Conservation (phyloP, 1,140 invertebrate genomes). For the Heliothis virescens region DNA sequence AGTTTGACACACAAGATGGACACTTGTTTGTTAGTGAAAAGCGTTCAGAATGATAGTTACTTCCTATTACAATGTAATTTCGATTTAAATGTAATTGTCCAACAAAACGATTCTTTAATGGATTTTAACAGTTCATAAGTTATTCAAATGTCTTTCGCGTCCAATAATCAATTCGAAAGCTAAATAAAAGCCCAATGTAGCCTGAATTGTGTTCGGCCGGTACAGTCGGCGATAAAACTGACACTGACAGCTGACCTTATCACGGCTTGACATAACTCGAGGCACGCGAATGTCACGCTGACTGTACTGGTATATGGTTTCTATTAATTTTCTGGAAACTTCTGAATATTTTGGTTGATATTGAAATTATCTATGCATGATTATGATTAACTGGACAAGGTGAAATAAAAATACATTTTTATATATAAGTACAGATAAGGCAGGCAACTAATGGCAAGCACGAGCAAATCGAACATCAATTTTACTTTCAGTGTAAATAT, state of each 20-base stretch:
- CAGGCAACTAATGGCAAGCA: no score
- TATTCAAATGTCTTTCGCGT: background rate
- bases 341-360: constrained; percentile 1
- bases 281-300: constrained; percentile 38
- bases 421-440: no score
- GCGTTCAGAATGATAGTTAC: no score
- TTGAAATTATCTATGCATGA: background rate
- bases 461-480: no score
- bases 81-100: no score
- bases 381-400: no score
- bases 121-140: background rate
- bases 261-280: constrained; percentile 35
- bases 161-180: constrained; percentile 11
- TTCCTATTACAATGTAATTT: no score
- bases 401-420: no score
- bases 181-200: constrained; percentile 10
- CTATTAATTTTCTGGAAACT: background rate
- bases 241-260: constrained; percentile 49
- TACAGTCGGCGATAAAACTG: constrained; percentile 14
- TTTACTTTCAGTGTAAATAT: no score
- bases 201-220: constrained; percentile 8
- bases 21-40: background rate
- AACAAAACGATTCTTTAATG: background rate
- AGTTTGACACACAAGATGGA: no score
- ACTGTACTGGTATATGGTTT: background rate